Base-by-base conservation (phyloP, 2,888 invertebrate genomes). In the Nemotelus nigrinus region DNA sequence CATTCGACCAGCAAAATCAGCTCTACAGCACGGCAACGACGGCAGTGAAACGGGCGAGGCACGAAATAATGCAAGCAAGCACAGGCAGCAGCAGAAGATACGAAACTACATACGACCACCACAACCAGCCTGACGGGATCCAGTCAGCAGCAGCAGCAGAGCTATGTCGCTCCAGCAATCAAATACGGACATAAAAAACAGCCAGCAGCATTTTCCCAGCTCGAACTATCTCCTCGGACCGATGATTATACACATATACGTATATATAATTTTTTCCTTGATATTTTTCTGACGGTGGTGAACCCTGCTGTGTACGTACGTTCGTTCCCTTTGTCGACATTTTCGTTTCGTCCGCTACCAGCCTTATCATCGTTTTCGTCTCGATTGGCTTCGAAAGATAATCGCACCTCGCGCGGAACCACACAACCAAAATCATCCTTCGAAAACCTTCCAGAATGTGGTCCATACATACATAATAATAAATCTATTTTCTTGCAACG, bases 311-410 rank as follows among this genome's bases (percentile, higher is more conserved):
- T n/a, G 44, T 47, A 6, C 43, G 7, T 64, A 5, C 43, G 44
- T 64, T 68, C 65, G 65, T n/a, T 3, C 65, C 45, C 65, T 10
- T 65, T n/a, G 45, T 47, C 10, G 3, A 65, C 7, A 45, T 39
- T 53, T 68, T 50, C 25, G 25, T 25, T 25, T 25, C 25, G 25
- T 25, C 25, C 25, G 25, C 25, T 25, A 25, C 25, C 25, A 25
- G 25, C 25, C 25, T 25, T 25, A 25, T 25, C 53, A 55, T 71
- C 71, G 72, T 58, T 47, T 41, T 60, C 72, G 60, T 63, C 74
- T 60, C 74, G 63, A 74, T 74, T 60, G 60, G 63, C 60, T 74
- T 60, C 74, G 74, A 74, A 74, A 48, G 55, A 71, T 74, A 74
- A 74, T 74, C 74, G 74, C 71, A 57, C 43, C 44, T 8, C 65